These are phyloP conservation scores for Avahi laniger DNA, from an alignment of 2,797 vertebrate genomes.

Conservation along the genomic window DNA sequence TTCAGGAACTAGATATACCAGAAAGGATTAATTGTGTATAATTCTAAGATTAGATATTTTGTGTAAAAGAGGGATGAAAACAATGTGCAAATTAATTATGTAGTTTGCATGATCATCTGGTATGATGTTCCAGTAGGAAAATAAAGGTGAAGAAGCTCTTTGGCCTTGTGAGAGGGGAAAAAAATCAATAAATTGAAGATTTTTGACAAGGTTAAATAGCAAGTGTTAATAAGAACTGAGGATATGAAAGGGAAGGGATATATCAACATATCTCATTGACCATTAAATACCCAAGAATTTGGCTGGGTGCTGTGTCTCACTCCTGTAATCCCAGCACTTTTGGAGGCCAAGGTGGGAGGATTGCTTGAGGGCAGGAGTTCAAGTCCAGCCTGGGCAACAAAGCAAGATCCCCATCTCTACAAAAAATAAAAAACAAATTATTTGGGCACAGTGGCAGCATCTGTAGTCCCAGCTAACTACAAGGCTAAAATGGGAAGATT, in stretches of 20 bases:
- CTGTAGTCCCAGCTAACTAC: no score
- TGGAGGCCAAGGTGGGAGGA: no score
- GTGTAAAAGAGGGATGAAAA: neutral
- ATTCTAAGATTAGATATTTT: neutral
- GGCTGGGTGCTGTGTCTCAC: no score
- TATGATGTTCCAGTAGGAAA: neutral
- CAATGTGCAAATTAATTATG: neutral
- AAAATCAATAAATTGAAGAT: neutral
- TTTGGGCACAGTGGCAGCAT: no score
- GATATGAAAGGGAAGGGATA: neutral
- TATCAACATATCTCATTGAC: neutral
- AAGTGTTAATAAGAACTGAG: neutral
- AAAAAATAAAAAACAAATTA: no score
- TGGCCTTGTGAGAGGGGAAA: neutral
- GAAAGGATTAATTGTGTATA: neutral
- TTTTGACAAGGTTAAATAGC: neutral
- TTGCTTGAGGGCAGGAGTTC: no score
- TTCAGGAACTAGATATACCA: neutral
- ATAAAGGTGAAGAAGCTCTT: neutral
- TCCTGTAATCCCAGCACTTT: no score
- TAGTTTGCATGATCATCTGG: neutral
- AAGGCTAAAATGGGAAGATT: no score
- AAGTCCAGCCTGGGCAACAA: no score
- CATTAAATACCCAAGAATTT: no score
- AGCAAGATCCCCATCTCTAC: no score